Base-by-base conservation (phyloP, 2,797 vertebrate species). In the Sciaenops ocellatus region DNA sequence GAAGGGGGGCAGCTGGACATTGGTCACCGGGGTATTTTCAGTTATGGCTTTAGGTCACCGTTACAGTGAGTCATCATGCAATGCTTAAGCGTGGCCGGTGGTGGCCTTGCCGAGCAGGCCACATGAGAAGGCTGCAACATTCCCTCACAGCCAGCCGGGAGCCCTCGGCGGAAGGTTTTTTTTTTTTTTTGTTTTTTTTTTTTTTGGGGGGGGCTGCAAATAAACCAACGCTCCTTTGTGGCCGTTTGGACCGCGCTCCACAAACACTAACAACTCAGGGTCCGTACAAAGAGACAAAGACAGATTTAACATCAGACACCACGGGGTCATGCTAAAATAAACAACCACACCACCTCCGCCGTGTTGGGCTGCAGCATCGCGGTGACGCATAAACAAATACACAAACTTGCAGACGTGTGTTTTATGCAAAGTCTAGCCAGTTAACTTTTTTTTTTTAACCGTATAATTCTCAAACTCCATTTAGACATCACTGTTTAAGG, bases 21-120 rank as follows among this genome's bases (percentile, higher is more conserved):
- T 28, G 83, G 81, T 85, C 81, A 82, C 79, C 28, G 4, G 76
- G 68, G 77, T 90, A 89, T 91, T 93, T 92, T 91, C 79, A 85
- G 80, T 85, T 89, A 91, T 90, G 92, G 90, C 91, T 93, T 92
- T 67, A 85, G 86, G 85, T 93, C 85, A 86, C 79, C 66, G 82
- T 85, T 78, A 82, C 74, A 81, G 74, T 92, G 93, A 94, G 84
- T 94, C 93, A 93, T 84, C 87, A 85, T 91, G 92, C 92, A 84
- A 74, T 41, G 85, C 77, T 84, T 76, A 80, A 74, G 77, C 54
- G 54, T 60, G 83, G 89, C 83, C 46, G 52, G 51, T 5, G 69
- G 50, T 64, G 84, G 83, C 79, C 63, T 30, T 63, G 81, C 82
- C n/a, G 38, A 60, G 85, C 73, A n/a, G 30, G 85, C 92, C 92